Evolutionary conservation across 2,113 vertebrate species (phyloP).

Genomic region (Tetraodon nigroviridis): DNA sequence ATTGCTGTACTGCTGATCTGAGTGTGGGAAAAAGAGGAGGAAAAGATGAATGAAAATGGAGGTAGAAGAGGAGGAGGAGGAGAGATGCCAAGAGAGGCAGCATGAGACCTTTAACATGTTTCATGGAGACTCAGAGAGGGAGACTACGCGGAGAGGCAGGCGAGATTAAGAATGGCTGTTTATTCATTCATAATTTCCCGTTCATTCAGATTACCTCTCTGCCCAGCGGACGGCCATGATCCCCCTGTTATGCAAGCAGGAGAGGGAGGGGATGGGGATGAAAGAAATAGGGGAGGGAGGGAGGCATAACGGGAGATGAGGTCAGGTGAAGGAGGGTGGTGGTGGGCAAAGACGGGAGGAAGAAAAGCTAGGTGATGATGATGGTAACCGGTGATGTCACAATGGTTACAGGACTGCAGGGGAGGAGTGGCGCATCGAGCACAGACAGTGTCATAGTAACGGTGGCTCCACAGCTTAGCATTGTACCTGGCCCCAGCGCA

Average conservation of each 20-base stretch:
- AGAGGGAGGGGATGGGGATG: neutral
- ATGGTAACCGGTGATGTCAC: conserved; percentile 1
- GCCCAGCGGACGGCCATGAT: conserved; percentile 14
- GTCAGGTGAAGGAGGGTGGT: conserved; percentile 32
- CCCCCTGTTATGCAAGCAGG: conserved; percentile 35
- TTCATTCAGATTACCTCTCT: conserved; percentile 44
- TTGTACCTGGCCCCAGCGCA: neutral
- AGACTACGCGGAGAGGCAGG: conserved; percentile 12
- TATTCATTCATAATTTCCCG: conserved; percentile 67
- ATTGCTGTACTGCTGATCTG: conserved; percentile 28
- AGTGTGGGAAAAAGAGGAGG: conserved; percentile 1
- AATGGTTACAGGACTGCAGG: conserved; percentile 7
- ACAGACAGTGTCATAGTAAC: neutral
- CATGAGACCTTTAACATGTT: neutral
- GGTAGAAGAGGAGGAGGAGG: neutral
- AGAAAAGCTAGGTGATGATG: neutral
- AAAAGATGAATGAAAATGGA: neutral
- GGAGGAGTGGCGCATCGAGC: conserved; percentile 2
- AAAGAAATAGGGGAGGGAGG: neutral
- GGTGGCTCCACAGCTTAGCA: neutral
- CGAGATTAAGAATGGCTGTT: conserved; percentile 61
- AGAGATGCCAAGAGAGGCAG: neutral
- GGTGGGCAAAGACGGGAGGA: neutral
- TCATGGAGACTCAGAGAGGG: neutral
- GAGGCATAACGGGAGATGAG: conserved; percentile 10